phyloP scores from a whole-genome alignment of 2,113 vertebrate genomes.

The Stegastes partitus region DNA sequence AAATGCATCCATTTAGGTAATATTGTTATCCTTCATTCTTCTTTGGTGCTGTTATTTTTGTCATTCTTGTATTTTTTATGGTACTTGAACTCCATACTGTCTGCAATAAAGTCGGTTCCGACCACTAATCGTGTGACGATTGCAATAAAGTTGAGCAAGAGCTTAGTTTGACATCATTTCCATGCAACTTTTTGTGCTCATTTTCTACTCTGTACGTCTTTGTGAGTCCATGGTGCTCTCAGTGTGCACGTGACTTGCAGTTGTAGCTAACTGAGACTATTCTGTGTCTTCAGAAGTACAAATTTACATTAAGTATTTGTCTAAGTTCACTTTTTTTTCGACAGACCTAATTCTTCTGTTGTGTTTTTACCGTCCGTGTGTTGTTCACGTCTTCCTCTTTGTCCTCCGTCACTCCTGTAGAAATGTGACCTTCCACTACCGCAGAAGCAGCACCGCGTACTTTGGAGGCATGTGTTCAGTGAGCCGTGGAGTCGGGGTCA shows the following conservation, averaged over 20 bases:
- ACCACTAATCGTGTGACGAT: too few relatives aligned
- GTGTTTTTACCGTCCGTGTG: conserved; percentile 6
- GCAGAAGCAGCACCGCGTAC: conserved; percentile 93
- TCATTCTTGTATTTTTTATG: too few relatives aligned
- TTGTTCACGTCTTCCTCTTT: conserved; percentile 24
- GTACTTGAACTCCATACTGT: too few relatives aligned
- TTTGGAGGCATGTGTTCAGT: conserved; percentile 95
- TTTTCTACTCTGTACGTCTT: background rate
- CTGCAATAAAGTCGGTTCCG: too few relatives aligned
- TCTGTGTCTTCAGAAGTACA: background rate
- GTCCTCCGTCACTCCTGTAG: conserved; percentile 75
- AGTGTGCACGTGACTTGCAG: background rate
- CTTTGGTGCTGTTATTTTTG: too few relatives aligned
- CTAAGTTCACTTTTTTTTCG: background rate
- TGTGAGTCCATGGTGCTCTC: background rate
- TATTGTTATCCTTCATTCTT: too few relatives aligned
- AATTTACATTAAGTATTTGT: background rate
- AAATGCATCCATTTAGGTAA: too few relatives aligned
- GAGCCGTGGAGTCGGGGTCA: conserved; percentile 94
- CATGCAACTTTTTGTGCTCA: background rate
- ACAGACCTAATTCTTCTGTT: background rate
- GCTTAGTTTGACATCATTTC: background rate
- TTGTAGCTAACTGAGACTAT: background rate
- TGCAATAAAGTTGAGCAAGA: too few relatives aligned
- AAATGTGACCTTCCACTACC: conserved; percentile 95